These are phyloP conservation scores for Desmophyllum pertusum DNA, from an alignment of 92 coral and sea anemone species.

Conservation along the genomic window DNA sequence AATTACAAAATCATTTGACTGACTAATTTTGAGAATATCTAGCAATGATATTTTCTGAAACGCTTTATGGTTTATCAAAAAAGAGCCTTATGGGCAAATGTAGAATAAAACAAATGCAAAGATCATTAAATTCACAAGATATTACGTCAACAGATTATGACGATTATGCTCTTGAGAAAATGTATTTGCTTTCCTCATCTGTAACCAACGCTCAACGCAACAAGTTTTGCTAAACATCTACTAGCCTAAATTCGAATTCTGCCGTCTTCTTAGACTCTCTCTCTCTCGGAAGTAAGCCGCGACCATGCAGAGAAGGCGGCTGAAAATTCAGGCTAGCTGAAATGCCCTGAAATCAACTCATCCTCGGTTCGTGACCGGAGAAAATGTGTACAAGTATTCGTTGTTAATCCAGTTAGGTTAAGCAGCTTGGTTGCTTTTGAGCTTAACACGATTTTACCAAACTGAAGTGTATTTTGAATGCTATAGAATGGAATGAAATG, in stretches of 20 bases:
- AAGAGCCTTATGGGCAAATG: background rate
- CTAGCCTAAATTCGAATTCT: too few species aligned
- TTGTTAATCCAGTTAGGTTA: background rate
- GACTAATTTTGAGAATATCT: background rate
- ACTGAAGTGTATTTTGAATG: background rate
- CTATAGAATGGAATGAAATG: background rate
- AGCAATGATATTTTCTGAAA: background rate
- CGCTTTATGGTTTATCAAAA: background rate
- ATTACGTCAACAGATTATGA: too few species aligned
- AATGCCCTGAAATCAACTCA: background rate
- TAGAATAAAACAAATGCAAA: background rate
- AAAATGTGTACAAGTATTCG: background rate
- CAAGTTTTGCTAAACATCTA: too few species aligned
- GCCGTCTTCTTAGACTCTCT: too few species aligned
- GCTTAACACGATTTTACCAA: background rate
- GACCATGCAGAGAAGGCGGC: too few species aligned
- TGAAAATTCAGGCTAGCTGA: too few species aligned
- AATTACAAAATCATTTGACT: background rate
- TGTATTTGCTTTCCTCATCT: background rate
- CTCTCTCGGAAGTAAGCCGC: too few species aligned
- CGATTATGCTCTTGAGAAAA: background rate
- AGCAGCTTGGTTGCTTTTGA: background rate
- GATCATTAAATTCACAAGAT: background rate
- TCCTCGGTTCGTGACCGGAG: background rate
- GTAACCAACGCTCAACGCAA: too few species aligned